These are phyloP conservation scores for Mormyrops attenuatus DNA, from an alignment of 2,797 vertebrate species.

Conservation along the genomic window DNA sequence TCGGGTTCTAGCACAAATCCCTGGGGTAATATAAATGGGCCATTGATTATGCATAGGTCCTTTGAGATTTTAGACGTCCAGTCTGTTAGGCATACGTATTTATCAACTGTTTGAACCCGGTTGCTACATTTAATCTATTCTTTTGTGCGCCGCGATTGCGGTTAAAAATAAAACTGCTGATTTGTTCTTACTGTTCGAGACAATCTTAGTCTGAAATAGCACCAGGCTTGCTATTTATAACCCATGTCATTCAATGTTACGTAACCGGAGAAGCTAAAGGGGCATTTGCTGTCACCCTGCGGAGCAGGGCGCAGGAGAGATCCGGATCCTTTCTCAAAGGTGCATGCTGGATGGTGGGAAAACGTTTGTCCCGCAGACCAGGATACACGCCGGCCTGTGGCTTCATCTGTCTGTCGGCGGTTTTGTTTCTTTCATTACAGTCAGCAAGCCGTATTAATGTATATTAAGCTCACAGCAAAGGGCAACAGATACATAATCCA, in stretches of 20 bases:
- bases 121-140: not conserved
- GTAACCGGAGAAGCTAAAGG: slow-evolving; percentile 3
- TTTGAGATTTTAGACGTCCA: not conserved
- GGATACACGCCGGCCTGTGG: not conserved
- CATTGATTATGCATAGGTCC: not conserved
- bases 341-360: not conserved
- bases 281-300: not conserved
- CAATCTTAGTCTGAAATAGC: slow-evolving; percentile 6
- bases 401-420: not conserved
- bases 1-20: not conserved
- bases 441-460: not conserved
- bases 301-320: not conserved
- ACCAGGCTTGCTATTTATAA: slow-evolving; percentile 15
- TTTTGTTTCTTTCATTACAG: not conserved
- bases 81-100: not conserved
- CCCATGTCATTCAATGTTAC: slow-evolving; percentile 12
- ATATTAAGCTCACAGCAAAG: not conserved
- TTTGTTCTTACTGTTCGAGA: not conserved
- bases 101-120: not conserved
- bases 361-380: not conserved
- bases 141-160: not conserved
- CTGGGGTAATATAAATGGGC: not conserved
- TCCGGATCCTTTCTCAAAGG: not conserved
- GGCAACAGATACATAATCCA: not conserved
- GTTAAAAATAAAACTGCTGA: slow-evolving; percentile 26